Base-by-base conservation (phyloP, 1,140 invertebrate species). In the Thrips palmi region DNA sequence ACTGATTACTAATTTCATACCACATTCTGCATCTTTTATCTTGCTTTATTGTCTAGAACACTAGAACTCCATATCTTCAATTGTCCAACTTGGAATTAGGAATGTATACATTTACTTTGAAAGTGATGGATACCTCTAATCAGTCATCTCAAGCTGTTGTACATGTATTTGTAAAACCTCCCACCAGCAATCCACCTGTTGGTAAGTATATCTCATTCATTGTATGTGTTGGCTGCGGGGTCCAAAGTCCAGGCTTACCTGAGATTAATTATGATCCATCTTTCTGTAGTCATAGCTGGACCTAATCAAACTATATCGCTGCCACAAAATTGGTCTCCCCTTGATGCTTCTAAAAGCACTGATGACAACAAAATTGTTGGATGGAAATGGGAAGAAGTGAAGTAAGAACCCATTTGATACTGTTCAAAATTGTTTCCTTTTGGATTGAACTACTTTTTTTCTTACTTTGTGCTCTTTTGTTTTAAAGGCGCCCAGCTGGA, bases 21-120 rank as follows among this genome's bases (percentile, higher is more conserved):
- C n/a, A n/a, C n/a, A n/a, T n/a, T n/a, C n/a, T n/a, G n/a, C 24
- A 27, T 27, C n/a, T 27, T 27, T 33, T 14, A 36, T 19, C 34
- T 39, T 4, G 4, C 24, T 17, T 33, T 36, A 1, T n/a, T n/a
- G n/a, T n/a, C n/a, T n/a, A 68, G 65, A 84, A 89, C 44, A 89
- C 87, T 0, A 68, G 82, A 47, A 89, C 85, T 1, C 83, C 87
- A 1, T 86, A 81, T 52, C 62, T 85, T 27, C 72, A 80, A 50
- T 57, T 94, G 3, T 87, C 83, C 2, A 84, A 92, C 57, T 62
- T 94, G 38, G 83, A 91, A 52, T 81, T 87, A 52, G 89, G 89
- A 36, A 80, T 91, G 59, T 96, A 94, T 52, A 91, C 83, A 5
- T 94, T 93, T 62, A 77, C 82, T 6, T 59, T 96, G 3, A 88